phyloP scores from a whole-genome alignment of 2,113 vertebrate genomes.

The Austrofundulus limnaeus region DNA sequence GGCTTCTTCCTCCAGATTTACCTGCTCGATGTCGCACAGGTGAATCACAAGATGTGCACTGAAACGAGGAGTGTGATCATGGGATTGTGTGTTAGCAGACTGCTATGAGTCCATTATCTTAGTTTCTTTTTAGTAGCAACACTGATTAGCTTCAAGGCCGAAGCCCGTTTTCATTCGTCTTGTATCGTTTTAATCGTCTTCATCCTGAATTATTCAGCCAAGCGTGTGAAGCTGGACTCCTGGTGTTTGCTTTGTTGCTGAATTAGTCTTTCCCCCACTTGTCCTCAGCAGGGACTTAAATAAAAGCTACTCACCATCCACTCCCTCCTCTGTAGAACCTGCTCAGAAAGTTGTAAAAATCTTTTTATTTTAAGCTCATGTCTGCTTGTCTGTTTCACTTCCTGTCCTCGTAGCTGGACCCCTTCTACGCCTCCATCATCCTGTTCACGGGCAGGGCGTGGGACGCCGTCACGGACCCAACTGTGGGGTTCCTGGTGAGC shows the following conservation, averaged over 20 bases:
- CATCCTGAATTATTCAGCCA: slow-evolving; percentile 2
- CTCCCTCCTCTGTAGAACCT: neutral
- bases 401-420: slow-evolving; percentile 78
- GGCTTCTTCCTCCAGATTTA: slow-evolving; percentile 96
- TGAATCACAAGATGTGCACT: slow-evolving; percentile 58
- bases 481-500: slow-evolving; percentile 93
- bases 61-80: rapidly evolving
- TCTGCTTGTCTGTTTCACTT: neutral
- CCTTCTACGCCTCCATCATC: slow-evolving; percentile 90
- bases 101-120: neutral
- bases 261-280: slow-evolving; percentile 39
- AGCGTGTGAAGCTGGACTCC: slow-evolving; percentile 33
- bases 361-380: slow-evolving; percentile 11
- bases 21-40: slow-evolving; percentile 91
- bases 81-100: neutral
- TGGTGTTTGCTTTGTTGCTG: slow-evolving; percentile 45
- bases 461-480: slow-evolving; percentile 92
- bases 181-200: slow-evolving; percentile 38
- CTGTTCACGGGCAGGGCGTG: slow-evolving; percentile 90
- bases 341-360: neutral
- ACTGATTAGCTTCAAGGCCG: neutral
- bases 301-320: slow-evolving; percentile 24
- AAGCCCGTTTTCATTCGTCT: neutral
- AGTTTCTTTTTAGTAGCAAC: neutral
- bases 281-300: slow-evolving; percentile 22